Evolutionary conservation across 2,888 invertebrate genomes (phyloP), one percentile per base, ranked within the genome.

Genomic region (Neoscelio sp.): DNA sequence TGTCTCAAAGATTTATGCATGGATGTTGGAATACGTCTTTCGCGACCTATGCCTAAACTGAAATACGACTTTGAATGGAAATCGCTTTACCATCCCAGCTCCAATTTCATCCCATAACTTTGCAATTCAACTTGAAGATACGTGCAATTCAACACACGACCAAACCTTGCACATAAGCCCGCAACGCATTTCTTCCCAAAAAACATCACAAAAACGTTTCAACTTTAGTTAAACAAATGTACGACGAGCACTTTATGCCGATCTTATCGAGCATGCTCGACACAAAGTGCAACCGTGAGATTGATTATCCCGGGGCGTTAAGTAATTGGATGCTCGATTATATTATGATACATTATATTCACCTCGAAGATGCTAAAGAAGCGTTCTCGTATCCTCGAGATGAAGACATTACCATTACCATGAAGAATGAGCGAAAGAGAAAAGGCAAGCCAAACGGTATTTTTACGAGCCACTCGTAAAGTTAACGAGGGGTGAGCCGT

Each of bases 401-500:
- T 90, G 89, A 89, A 89, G 90, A 89, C 89, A 89, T 90, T 88
- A 89, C 86, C 82, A 80, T 78, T 60, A 60, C 44, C n/a, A 20
- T 26, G 54, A 58, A 38, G 82, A 73, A 75, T 83, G 83, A 78
- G 82, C 74, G 52, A 73, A 70, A 67, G 79, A 74, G 80, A 82
- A 80, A 84, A 82, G 84, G 80, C 82, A 71, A 82, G 77, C 84
- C 83, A 86, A 87, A 89, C 87, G 88, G 88, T 89, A 90, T 90
- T 90, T 90, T 90, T 90, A 90, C 90, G 90, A 90, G 89, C 85
- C 18, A 85, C 88, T 90, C 90, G 90, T 90, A 90, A 90, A 90
- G 85, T 90, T 90, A 90, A 90, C 90, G 89, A 90, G 88, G 86
- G 85, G 85, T 83, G 85, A 84, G 86, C 84, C 77, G 80, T 80